phyloP scores from a whole-genome alignment of 2,888 invertebrate genomes.

The Tenthredo amoena region DNA sequence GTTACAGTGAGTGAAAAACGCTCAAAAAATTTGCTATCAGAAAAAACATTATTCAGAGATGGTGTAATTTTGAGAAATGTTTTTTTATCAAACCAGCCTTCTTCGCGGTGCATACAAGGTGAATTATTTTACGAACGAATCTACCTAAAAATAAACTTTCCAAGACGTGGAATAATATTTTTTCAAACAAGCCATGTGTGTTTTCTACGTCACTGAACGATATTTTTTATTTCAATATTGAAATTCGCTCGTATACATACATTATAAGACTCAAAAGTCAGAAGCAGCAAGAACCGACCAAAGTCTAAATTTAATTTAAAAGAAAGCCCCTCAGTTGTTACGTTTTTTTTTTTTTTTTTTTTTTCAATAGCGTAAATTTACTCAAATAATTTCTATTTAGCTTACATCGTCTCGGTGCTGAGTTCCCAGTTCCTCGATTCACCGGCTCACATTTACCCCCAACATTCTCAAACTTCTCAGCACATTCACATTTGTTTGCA shows the following conservation, averaged over 20 bases:
- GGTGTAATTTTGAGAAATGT: not conserved
- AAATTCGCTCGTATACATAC: not conserved
- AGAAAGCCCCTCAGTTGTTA: not conserved
- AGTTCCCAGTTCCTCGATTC: constrained; percentile 7
- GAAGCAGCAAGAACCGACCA: not conserved
- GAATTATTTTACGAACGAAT: not conserved
- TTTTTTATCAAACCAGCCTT: not conserved
- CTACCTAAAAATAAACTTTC: not conserved
- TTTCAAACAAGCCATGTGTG: not conserved
- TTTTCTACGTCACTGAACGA: not conserved
- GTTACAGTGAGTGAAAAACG: not conserved
- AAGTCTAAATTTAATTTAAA: not conserved
- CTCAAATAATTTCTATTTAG: not conserved
- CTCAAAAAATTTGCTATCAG: not conserved
- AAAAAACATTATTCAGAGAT: not conserved
- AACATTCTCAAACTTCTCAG: constrained; percentile 53
- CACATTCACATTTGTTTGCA: constrained; percentile 61
- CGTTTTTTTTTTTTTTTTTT: not conserved
- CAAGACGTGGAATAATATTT: not conserved
- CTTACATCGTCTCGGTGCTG: constrained; percentile 53
- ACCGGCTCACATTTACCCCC: constrained; percentile 54
- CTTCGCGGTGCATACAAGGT: not conserved
- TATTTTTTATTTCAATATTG: not conserved
- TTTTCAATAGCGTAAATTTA: not conserved
- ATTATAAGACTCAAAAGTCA: not conserved